Percentiles rank a stretch among this genome's conserved stretches.
These are phyloP conservation scores for Thymelicus sylvestris DNA, from an alignment of 2,888 invertebrate genomes.

Conservation along the genomic window DNA sequence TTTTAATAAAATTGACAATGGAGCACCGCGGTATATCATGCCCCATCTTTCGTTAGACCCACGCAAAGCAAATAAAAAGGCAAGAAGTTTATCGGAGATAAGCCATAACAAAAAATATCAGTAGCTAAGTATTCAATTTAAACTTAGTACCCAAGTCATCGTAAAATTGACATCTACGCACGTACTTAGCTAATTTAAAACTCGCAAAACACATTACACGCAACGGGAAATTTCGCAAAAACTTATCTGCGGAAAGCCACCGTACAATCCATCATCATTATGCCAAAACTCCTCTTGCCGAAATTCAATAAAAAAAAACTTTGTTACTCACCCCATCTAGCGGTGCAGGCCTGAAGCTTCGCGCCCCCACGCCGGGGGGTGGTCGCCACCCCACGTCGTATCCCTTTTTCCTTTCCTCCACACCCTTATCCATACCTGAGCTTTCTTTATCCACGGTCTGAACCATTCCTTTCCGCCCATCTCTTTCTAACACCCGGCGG, in stretches of 20 bases:
- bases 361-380: conserved; percentile 63
- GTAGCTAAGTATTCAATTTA: conserved; percentile 35
- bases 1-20: too few species aligned
- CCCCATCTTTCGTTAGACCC: too few species aligned
- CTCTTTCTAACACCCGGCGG: conserved; percentile 57
- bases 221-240: conserved; percentile 68
- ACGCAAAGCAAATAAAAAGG: too few species aligned
- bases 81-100: too few species aligned
- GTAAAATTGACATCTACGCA: conserved; percentile 56
- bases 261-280: conserved; percentile 83
- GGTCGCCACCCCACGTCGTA: conserved; percentile 74
- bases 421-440: conserved; percentile 84
- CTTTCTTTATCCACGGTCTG: conserved; percentile 81
- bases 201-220: conserved; percentile 75
- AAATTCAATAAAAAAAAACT: conserved; percentile 83
- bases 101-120: background rate
- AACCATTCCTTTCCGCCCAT: conserved; percentile 77
- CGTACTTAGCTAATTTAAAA: conserved; percentile 68
- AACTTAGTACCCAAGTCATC: conserved; percentile 43
- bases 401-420: conserved; percentile 83
- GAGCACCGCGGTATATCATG: too few species aligned
- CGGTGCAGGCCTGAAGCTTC: conserved; percentile 68
- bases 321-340: conserved; percentile 77
- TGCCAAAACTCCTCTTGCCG: conserved; percentile 74
- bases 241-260: conserved; percentile 79